Evolutionary conservation across 2,113 vertebrate species (phyloP).

Genomic region (Lutjanus erythropterus): DNA sequence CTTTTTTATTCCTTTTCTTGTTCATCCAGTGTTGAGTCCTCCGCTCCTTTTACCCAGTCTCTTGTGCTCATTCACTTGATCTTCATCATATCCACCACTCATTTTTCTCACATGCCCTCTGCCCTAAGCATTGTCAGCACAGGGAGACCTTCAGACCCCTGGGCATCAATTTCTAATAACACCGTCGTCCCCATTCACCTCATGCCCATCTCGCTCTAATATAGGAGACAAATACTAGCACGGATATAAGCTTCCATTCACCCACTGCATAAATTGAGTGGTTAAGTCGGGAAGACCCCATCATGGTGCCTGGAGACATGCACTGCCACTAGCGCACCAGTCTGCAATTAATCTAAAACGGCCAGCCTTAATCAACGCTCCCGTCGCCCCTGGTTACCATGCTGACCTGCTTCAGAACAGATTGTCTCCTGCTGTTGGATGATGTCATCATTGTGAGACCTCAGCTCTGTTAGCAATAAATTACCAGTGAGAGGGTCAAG

Average conservation of each 20-base stretch:
- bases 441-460: conserved; percentile 64
- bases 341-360: conserved; percentile 71
- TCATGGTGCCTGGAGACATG: conserved; percentile 32
- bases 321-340: conserved; percentile 44
- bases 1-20: not conserved
- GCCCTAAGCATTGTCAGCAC: conserved; percentile 42
- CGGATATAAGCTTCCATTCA: conserved; percentile 43
- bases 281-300: conserved; percentile 34
- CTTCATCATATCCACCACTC: conserved; percentile 31
- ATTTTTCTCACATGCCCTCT: conserved; percentile 39
- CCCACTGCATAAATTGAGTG: conserved; percentile 50
- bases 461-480: conserved; percentile 49
- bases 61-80: conserved; percentile 35
- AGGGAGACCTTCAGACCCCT: conserved; percentile 41
- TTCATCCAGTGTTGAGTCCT: not conserved
- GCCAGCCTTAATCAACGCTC: conserved; percentile 58
- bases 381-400: conserved; percentile 59
- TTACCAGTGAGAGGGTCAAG: conserved; percentile 54
- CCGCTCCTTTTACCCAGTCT: not conserved
- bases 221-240: conserved; percentile 45
- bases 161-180: conserved; percentile 67
- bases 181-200: conserved; percentile 37
- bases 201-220: conserved; percentile 43
- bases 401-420: conserved; percentile 58
- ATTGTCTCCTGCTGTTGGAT: conserved; percentile 55